Evolutionary conservation across 2,888 invertebrate species (phyloP), one percentile per base, ranked within the genome.

Genomic region (Polymixis flavicincta): DNA sequence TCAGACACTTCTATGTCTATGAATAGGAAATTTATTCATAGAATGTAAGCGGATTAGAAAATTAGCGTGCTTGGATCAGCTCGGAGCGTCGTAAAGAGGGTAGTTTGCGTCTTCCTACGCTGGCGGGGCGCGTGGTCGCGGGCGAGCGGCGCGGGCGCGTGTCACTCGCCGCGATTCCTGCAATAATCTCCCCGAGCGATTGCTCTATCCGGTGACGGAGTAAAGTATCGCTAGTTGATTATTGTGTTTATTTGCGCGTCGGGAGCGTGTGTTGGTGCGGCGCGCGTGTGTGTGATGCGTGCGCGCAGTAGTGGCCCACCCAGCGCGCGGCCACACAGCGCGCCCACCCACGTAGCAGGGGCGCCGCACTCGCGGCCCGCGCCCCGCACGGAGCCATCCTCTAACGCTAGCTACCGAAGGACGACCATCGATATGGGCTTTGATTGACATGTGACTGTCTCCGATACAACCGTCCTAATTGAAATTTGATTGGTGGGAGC

Each of bases 161-260:
- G 95, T 95, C 95, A 92, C 92, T 92, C 92, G 92, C 89, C 89
- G 94, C 93, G 91, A 92, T 91, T 89, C 92, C 90, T 88, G 93
- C 94, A 92, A 91, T 93, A 94, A 94, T 94, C 94, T 94, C 93
- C 89, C 81, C 92, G 90, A 93, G 93, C 93, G 94, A 95, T 95
- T 93, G 94, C 94, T 95, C 95, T 96, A 95, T 95, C 96, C 95
- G 95, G 95, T 95, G 96, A 95, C 95, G 94, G 94, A 94, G 94
- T 95, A 93, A 94, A 95, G 95, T 96, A 96, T 95, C 95, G 95
- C 95, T 94, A 94, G 95, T 94, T 96, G 95, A 95, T 96, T 94
- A 95, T 96, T 95, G 95, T 96, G 95, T 95, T 95, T 96, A 95
- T 95, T 95, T 95, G 95, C 95, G 94, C 92, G 93, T 89, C 88